These are phyloP conservation scores for Pheosia tremula DNA, from an alignment of 2,888 invertebrate genomes.

Conservation along the genomic window DNA sequence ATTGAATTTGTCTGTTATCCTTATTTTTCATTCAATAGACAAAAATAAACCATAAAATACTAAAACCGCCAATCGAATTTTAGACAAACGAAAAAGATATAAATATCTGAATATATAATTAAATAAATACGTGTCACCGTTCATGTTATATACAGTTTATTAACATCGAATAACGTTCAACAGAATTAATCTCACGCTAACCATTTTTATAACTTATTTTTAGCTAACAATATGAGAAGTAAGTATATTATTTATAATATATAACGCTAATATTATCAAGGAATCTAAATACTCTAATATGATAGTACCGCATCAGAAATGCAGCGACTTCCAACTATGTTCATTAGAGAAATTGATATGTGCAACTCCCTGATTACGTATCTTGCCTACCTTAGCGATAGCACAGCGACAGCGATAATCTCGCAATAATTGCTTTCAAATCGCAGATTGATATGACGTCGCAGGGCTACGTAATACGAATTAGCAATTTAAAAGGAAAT, in stretches of 20 bases:
- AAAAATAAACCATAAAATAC: constrained; percentile 22
- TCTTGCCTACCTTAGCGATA: too few species aligned
- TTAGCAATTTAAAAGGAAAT: too few species aligned
- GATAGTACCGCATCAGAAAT: constrained; percentile 46
- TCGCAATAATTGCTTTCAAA: too few species aligned
- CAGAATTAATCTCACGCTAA: constrained; percentile 63
- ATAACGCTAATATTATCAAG: constrained; percentile 70
- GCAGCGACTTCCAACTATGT: constrained; percentile 39
- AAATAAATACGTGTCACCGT: constrained; percentile 21
- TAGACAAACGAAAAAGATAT: neutral
- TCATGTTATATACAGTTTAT: constrained; percentile 35
- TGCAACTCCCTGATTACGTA: constrained; percentile 10
- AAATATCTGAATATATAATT: constrained; percentile 17
- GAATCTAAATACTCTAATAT: constrained; percentile 68
- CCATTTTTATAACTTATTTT: constrained; percentile 60
- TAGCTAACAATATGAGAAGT: constrained; percentile 74
- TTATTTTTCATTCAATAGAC: neutral
- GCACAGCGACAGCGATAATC: too few species aligned
- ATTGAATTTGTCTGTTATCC: neutral
- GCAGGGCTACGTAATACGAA: too few species aligned
- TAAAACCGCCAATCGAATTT: constrained; percentile 26
- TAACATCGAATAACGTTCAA: constrained; percentile 37
- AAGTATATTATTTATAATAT: constrained; percentile 56
- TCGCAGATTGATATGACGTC: too few species aligned
- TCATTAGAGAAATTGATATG: constrained; percentile 34